These are phyloP conservation scores for Ophion costatus DNA, from an alignment of 2,888 invertebrate genomes.

Conservation along the genomic window DNA sequence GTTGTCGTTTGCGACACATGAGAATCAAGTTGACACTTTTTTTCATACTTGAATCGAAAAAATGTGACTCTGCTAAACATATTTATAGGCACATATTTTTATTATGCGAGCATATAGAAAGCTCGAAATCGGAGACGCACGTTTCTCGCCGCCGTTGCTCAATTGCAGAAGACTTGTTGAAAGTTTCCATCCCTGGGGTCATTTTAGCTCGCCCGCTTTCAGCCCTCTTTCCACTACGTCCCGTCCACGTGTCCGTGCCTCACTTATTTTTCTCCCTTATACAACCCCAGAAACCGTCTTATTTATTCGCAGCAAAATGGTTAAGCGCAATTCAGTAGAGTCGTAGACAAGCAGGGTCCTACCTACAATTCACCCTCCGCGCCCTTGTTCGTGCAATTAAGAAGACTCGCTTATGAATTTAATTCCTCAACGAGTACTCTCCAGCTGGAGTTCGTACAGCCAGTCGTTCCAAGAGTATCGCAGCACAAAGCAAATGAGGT, in stretches of 20 bases:
- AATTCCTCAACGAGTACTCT: not conserved
- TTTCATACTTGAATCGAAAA: no score
- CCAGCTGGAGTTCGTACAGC: not conserved
- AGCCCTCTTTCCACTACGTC: slow-evolving; percentile 45
- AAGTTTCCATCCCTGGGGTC: slow-evolving; percentile 31
- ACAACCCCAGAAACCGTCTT: slow-evolving; percentile 15
- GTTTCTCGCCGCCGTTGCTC: slow-evolving; percentile 43
- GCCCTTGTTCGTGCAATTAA: not conserved
- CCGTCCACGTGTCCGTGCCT: slow-evolving; percentile 21
- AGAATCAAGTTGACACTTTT: no score
- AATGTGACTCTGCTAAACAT: no score
- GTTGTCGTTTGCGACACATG: no score
- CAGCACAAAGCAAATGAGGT: no score
- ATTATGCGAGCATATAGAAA: not conserved
- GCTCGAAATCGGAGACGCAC: slow-evolving; percentile 28
- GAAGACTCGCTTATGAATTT: not conserved
- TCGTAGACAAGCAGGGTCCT: slow-evolving; percentile 19
- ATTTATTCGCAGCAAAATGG: slow-evolving; percentile 24
- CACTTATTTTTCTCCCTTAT: slow-evolving; percentile 51
- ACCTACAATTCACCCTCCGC: not conserved
- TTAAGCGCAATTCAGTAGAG: slow-evolving; percentile 35
- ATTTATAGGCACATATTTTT: no score
- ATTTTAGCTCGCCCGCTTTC: slow-evolving; percentile 38
- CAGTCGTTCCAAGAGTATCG: not conserved
- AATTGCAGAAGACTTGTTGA: slow-evolving; percentile 22